Percentiles rank a stretch among this genome's conserved stretches.
phyloP scores from a whole-genome alignment of 2,113 vertebrate species.

The Microtus pennsylvanicus region DNA sequence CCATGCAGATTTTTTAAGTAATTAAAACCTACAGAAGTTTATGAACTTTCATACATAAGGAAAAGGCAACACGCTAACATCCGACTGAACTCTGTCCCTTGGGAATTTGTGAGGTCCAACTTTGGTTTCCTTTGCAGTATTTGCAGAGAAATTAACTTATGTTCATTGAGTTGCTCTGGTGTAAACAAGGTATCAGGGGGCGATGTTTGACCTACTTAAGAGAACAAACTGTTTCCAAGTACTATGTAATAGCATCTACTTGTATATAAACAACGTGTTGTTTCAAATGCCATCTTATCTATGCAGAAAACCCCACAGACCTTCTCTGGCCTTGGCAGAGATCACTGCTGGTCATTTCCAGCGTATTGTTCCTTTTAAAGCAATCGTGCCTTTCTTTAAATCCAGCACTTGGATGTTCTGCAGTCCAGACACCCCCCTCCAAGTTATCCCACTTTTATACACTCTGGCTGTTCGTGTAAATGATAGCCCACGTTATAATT shows the following conservation, averaged over 20 bases:
- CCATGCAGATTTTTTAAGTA: slow-evolving; percentile 33
- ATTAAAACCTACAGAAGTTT: not conserved
- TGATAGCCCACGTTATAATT: not conserved
- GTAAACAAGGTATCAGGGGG: slow-evolving; percentile 70
- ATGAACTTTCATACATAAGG: not conserved
- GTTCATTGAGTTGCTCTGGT: slow-evolving; percentile 56
- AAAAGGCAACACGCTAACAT: slow-evolving; percentile 4
- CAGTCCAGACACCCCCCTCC: not conserved
- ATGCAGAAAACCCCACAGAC: not conserved
- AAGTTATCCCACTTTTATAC: slow-evolving; percentile 3
- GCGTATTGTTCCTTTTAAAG: not conserved
- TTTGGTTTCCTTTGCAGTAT: slow-evolving; percentile 29
- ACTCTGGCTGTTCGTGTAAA: slow-evolving; percentile 7
- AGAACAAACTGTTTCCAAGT: slow-evolving; percentile 75
- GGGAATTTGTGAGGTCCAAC: slow-evolving; percentile 22
- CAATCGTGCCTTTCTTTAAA: slow-evolving; percentile 22
- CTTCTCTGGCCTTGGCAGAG: not conserved
- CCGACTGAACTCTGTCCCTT: not conserved
- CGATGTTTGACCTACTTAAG: slow-evolving; percentile 67
- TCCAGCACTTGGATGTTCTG: not conserved
- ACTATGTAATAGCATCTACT: slow-evolving; percentile 67
- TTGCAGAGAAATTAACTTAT: slow-evolving; percentile 59
- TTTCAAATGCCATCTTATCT: slow-evolving; percentile 64
- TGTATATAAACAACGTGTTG: slow-evolving; percentile 75
- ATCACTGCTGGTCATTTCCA: slow-evolving; percentile 46